These are phyloP conservation scores for Phaetusa simplex DNA, from an alignment of 2,113 vertebrate genomes.

Conservation along the genomic window DNA sequence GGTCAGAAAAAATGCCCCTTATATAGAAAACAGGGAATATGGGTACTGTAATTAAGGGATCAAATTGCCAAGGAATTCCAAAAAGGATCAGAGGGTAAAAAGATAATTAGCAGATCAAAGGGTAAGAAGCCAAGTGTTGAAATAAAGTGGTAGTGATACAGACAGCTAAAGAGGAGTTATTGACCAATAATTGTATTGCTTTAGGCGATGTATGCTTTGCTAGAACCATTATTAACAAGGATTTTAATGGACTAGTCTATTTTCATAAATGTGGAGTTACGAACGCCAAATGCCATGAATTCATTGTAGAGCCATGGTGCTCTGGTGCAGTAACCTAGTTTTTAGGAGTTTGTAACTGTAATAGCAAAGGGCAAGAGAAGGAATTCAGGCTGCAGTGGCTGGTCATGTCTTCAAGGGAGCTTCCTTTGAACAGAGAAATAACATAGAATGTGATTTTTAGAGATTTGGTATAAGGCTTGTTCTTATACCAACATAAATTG, in stretches of 20 bases:
- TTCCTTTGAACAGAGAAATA: neutral
- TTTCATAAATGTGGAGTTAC: slow-evolving; percentile 2
- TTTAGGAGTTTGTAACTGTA: neutral
- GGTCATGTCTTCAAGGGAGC: neutral
- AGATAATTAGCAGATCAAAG: slow-evolving; percentile 64
- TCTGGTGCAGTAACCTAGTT: neutral
- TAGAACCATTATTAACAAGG: slow-evolving; percentile 22
- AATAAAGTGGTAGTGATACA: slow-evolving; percentile 25
- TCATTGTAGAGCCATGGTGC: neutral
- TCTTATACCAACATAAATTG: neutral
- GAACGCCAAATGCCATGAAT: neutral
- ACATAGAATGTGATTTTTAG: neutral
- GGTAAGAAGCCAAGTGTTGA: slow-evolving; percentile 10
- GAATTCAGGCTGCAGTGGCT: neutral
- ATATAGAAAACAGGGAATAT: neutral
- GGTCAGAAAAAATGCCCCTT: neutral
- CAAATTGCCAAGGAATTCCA: slow-evolving; percentile 35
- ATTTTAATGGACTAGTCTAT: slow-evolving; percentile 20
- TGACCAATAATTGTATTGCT: slow-evolving; percentile 54
- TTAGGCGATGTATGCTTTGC: neutral
- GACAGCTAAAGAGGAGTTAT: slow-evolving; percentile 49
- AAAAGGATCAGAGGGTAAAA: slow-evolving; percentile 51
- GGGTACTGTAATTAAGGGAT: slow-evolving; percentile 49
- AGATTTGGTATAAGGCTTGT: neutral
- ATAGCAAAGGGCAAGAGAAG: neutral